Conservation (phyloP, 2,888 invertebrate species). For the Pseudanteris insignis region DNA sequence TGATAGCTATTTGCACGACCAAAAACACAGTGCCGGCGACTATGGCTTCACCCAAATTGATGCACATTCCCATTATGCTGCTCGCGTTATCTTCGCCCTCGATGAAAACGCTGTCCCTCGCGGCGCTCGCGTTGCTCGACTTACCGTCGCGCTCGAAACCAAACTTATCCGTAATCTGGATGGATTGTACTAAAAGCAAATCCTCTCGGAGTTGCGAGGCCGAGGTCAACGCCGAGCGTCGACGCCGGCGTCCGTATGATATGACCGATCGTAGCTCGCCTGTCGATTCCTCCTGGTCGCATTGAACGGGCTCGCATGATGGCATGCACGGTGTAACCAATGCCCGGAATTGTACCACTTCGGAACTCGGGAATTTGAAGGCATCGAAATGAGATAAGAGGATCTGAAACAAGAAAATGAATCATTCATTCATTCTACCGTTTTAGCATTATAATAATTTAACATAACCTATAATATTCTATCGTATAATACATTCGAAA, state of each 20-base stretch:
- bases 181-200: slow-evolving; percentile 87
- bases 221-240: slow-evolving; percentile 67
- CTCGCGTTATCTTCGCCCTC: slow-evolving; percentile 70
- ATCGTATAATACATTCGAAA: too few relatives aligned
- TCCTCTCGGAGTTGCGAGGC: slow-evolving; percentile 76
- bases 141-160: slow-evolving; percentile 76
- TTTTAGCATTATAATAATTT: too few relatives aligned
- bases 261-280: slow-evolving; percentile 84
- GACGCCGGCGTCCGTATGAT: slow-evolving; percentile 84
- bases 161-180: slow-evolving; percentile 92
- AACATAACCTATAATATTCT: too few relatives aligned
- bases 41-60: slow-evolving; percentile 83
- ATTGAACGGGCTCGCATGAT: slow-evolving; percentile 90
- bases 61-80: slow-evolving; percentile 70
- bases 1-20: slow-evolving; percentile 85
- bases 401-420: too few relatives aligned
- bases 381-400: slow-evolving; percentile 92
- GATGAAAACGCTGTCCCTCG: slow-evolving; percentile 78
- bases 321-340: slow-evolving; percentile 95
- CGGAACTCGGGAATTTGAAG: slow-evolving; percentile 95
- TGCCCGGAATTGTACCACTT: slow-evolving; percentile 95
- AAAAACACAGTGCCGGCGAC: slow-evolving; percentile 87
- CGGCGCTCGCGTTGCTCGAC: slow-evolving; percentile 55
- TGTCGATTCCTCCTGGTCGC: slow-evolving; percentile 83
- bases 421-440: too few relatives aligned